These are phyloP conservation scores for Gopherus flavomarginatus DNA, from an alignment of 2,113 vertebrate genomes.

Conservation along the genomic window DNA sequence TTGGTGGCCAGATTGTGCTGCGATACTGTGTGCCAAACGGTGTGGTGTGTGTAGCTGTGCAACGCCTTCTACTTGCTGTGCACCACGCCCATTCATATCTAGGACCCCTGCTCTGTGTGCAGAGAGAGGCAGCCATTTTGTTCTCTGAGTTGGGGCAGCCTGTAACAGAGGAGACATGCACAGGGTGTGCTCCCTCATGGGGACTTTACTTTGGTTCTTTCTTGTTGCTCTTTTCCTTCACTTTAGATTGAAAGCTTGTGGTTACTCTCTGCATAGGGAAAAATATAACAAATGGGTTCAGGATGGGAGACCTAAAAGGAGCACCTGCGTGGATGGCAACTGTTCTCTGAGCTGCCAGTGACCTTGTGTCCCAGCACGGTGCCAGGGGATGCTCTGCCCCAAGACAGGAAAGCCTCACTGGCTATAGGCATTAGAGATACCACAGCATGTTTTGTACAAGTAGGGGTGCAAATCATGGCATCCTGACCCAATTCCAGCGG, in stretches of 20 bases:
- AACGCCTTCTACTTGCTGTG: neutral
- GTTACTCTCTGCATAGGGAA: neutral
- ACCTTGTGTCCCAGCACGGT: neutral
- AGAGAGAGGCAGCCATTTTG: neutral
- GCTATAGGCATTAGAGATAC: neutral
- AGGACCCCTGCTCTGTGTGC: neutral
- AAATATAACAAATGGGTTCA: neutral
- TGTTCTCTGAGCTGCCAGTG: neutral
- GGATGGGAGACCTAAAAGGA: neutral
- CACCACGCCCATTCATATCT: neutral
- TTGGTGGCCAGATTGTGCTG: neutral
- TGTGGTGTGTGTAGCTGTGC: neutral
- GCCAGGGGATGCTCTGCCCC: neutral
- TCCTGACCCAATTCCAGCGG: neutral
- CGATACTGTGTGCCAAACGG: neutral
- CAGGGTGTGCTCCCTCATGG: neutral
- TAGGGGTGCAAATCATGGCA: neutral
- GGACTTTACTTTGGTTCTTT: neutral
- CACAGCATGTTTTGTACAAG: neutral
- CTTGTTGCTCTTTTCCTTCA: neutral
- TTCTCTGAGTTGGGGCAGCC: neutral
- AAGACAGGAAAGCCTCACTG: neutral
- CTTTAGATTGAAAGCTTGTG: neutral
- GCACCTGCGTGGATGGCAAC: neutral
- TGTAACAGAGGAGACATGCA: fast-evolving